These are phyloP conservation scores for Disparrhopalites patrizii DNA, from an alignment of 2,888 invertebrate genomes.

Conservation along the genomic window DNA sequence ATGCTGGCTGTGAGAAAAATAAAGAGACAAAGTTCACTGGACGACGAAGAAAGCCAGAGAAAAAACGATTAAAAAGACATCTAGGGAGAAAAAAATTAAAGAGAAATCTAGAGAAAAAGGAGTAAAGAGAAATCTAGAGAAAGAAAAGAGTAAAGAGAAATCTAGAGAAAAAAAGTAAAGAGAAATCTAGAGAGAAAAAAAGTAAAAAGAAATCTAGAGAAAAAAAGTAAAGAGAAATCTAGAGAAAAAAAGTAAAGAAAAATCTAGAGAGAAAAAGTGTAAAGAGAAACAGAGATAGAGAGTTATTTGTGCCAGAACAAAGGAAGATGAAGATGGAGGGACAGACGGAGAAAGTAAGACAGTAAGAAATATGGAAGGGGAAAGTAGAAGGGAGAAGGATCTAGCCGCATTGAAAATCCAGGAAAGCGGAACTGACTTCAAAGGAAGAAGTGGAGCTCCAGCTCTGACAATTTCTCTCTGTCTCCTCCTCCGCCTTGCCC, in stretches of 20 bases:
- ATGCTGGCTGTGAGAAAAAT: too few species aligned
- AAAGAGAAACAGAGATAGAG: too few species aligned
- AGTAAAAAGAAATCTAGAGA: neutral
- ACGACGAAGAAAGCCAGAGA: neutral
- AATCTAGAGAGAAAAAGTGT: neutral
- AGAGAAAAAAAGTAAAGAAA: neutral
- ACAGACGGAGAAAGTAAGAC: neutral
- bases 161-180: too few species aligned
- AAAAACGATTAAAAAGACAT: neutral
- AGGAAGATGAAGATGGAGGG: too few species aligned
- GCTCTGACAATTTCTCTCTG: too few species aligned
- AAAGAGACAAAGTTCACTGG: too few species aligned
- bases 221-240: neutral
- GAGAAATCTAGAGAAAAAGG: neutral
- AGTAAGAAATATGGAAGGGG: neutral
- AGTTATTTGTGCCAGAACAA: conserved; percentile 1
- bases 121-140: neutral
- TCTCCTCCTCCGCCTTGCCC: neutral
- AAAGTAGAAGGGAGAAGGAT: neutral
- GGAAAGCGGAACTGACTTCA: too few species aligned
- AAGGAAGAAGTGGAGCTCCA: too few species aligned
- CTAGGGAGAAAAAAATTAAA: neutral
- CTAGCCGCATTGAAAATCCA: neutral
- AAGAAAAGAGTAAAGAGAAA: too few species aligned
- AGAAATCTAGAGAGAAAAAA: too few species aligned